These are phyloP conservation scores for Apamea epomidion DNA, from an alignment of 2,888 invertebrate species.

Conservation along the genomic window DNA sequence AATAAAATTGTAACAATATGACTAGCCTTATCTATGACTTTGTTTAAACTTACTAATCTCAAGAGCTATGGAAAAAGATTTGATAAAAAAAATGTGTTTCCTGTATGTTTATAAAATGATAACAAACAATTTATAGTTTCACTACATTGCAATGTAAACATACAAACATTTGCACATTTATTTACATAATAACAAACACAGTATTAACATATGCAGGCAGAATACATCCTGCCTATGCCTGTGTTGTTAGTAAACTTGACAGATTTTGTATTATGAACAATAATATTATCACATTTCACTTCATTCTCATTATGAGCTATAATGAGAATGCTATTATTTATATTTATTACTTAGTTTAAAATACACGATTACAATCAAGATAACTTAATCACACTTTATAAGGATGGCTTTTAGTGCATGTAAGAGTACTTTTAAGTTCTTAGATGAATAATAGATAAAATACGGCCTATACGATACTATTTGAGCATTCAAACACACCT, in stretches of 20 bases:
- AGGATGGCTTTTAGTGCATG: not conserved
- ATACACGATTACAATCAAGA: not conserved
- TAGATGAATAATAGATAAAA: not conserved
- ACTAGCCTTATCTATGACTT: conserved; percentile 32
- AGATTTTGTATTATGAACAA: not conserved
- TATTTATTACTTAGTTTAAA: not conserved
- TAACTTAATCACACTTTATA: not conserved
- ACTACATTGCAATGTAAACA: conserved; percentile 27
- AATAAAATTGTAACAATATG: conserved; percentile 1
- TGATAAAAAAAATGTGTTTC: conserved; percentile 28
- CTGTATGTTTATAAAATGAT: conserved; percentile 21
- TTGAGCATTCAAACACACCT: not conserved
- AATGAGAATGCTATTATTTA: not conserved
- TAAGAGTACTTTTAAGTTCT: not conserved
- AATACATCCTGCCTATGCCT: conserved; percentile 27
- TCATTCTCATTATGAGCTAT: not conserved
- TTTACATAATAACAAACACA: conserved; percentile 38
- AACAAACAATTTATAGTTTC: conserved; percentile 25
- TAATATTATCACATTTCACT: not conserved
- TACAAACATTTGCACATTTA: conserved; percentile 36
- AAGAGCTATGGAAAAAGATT: conserved; percentile 52
- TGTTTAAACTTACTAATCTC: conserved; percentile 45
- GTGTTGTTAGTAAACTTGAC: conserved; percentile 12
- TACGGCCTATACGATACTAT: not conserved
- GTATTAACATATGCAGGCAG: conserved; percentile 30